These are phyloP conservation scores for Trachelus troglodyta DNA, from an alignment of 2,888 invertebrate species.

Conservation along the genomic window DNA sequence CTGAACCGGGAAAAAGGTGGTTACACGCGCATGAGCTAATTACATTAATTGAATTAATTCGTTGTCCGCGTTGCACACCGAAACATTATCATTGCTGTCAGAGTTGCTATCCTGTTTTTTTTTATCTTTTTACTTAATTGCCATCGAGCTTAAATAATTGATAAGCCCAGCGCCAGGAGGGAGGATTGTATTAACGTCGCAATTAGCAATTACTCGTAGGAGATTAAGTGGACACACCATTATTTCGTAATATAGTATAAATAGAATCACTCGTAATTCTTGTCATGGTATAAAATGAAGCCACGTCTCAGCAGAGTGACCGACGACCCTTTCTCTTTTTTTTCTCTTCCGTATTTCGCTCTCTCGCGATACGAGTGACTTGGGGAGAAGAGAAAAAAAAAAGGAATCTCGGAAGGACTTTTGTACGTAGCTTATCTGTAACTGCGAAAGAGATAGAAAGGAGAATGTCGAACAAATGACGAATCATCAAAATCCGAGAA, in stretches of 20 bases:
- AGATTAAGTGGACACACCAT: not conserved
- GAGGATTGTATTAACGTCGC: not conserved
- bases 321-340: not conserved
- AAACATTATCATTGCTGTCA: not conserved
- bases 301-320: not conserved
- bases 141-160: not conserved
- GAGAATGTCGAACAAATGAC: not conserved
- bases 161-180: not conserved
- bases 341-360: not conserved
- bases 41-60: too few species aligned
- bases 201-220: not conserved
- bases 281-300: not conserved
- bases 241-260: not conserved
- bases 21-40: too few species aligned
- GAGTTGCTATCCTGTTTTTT: not conserved
- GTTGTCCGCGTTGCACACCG: too few species aligned
- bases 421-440: not conserved
- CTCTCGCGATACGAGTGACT: not conserved
- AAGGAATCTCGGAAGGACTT: not conserved
- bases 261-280: not conserved
- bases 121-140: not conserved
- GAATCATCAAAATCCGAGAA: not conserved
- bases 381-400: not conserved
- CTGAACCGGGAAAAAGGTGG: too few species aligned
- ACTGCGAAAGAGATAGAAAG: not conserved